A percentile compares a stretch with the other conserved stretches of the same genome.
Evolutionary conservation across 2,888 invertebrate genomes (phyloP).

Genomic region (Diplazon laetatorius): DNA sequence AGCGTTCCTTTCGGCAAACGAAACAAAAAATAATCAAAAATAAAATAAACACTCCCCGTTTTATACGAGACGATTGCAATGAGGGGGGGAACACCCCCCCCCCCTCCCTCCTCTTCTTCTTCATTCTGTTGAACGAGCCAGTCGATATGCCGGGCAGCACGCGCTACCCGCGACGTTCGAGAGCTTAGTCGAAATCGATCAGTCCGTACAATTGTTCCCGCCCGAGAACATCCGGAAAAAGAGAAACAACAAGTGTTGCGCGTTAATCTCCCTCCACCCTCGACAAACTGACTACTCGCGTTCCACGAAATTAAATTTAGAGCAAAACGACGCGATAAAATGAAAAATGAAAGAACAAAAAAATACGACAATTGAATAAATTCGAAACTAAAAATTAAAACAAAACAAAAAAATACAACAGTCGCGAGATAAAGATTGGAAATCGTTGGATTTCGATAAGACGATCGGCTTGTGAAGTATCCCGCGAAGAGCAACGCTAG

Average conservation of each 20-base stretch:
- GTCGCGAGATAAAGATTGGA: constrained; percentile 3
- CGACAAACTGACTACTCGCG: background rate
- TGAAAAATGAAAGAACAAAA: background rate
- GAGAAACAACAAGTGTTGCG: background rate
- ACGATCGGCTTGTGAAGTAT: constrained; percentile 28
- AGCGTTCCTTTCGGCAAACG: constrained; percentile 35
- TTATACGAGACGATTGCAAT: constrained; percentile 16
- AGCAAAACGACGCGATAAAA: too few relatives aligned
- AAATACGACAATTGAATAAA: constrained; percentile 12
- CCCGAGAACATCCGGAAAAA: constrained; percentile 21
- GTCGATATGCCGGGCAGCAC: constrained; percentile 52
- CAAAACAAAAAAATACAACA: background rate
- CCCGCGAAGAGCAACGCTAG: background rate
- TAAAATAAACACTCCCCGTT: constrained; percentile 43
- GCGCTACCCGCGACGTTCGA: constrained; percentile 37
- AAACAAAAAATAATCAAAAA: constrained; percentile 1
- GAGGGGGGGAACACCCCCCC: too few relatives aligned
- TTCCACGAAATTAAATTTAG: background rate
- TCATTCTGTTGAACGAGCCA: constrained; percentile 33
- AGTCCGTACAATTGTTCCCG: constrained; percentile 51
- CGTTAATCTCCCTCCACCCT: constrained; percentile 1
- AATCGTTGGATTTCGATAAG: constrained; percentile 34
- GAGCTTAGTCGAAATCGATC: constrained; percentile 63
- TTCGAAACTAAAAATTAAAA: background rate
- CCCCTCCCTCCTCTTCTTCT: constrained; percentile 28